phyloP scores from a whole-genome alignment of 1,140 invertebrate species.

The Drosophila obscura region DNA sequence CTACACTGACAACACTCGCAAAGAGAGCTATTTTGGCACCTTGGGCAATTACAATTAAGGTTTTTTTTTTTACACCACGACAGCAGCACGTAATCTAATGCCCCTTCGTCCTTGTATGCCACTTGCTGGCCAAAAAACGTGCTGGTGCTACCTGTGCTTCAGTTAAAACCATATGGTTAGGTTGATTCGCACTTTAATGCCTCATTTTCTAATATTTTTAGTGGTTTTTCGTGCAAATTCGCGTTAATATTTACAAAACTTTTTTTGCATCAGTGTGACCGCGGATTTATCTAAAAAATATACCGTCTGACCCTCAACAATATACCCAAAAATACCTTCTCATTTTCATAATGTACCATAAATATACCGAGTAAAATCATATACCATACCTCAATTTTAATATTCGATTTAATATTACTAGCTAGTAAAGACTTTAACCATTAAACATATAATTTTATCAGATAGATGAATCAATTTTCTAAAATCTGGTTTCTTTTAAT shows the following conservation, averaged over 20 bases:
- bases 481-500: no score
- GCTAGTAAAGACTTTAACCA: no score
- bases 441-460: not conserved
- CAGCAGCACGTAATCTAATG: not conserved
- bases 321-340: not conserved
- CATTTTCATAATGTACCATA: no score
- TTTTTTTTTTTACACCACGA: constrained; percentile 12
- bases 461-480: not conserved
- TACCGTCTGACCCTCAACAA: not conserved
- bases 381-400: no score
- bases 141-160: constrained; percentile 4
- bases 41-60: constrained; percentile 58
- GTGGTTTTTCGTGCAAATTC: constrained; percentile 20
- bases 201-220: constrained; percentile 38
- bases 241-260: constrained; percentile 68
- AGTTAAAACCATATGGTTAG: constrained; percentile 8
- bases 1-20: constrained; percentile 24
- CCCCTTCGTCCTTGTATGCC: constrained; percentile 2
- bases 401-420: no score
- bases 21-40: constrained; percentile 53
- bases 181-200: constrained; percentile 10
- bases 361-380: no score
- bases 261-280: constrained; percentile 35
- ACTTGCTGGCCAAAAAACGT: constrained; percentile 35
- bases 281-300: not conserved